Conservation (phyloP, 2,797 vertebrate genomes). For the Pipistrellus pygmaeus region DNA sequence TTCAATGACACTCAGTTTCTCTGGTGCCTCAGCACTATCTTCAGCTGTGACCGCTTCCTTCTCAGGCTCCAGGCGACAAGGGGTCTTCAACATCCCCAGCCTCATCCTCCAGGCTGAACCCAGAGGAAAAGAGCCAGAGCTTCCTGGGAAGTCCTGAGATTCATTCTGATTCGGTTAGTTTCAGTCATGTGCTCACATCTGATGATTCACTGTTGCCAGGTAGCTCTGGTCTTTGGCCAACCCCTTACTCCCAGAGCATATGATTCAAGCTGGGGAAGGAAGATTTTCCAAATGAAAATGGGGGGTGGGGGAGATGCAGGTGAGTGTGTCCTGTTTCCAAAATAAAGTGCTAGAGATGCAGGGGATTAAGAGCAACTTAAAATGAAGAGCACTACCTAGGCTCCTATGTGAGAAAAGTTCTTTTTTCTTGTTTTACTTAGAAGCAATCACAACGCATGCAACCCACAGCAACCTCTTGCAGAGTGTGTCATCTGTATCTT, state of each 20-base stretch:
- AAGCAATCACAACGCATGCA: slow-evolving; percentile 3
- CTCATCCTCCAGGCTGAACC: not conserved
- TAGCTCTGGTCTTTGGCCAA: not conserved
- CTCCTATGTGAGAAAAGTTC: not conserved
- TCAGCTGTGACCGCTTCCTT: not conserved
- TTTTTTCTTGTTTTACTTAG: not conserved
- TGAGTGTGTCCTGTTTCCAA: not conserved
- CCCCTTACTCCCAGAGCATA: not conserved
- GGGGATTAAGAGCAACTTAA: not conserved
- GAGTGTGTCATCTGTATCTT: not conserved
- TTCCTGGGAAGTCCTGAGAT: not conserved
- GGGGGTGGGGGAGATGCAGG: fast-evolving
- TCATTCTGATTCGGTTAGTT: not conserved
- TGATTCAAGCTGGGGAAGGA: not conserved
- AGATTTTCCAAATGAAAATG: not conserved
- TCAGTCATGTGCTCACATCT: not conserved
- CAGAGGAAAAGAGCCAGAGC: not conserved
- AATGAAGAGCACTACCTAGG: not conserved
- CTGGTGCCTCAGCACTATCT: not conserved
- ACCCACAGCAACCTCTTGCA: not conserved
- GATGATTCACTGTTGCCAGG: not conserved
- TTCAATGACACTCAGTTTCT: not conserved
- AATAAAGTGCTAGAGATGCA: not conserved
- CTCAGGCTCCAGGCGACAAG: not conserved
- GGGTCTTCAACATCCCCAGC: fast-evolving